These are phyloP conservation scores for Ascidia mentula DNA, from an alignment of 23 tunicate genomes.

Conservation along the genomic window DNA sequence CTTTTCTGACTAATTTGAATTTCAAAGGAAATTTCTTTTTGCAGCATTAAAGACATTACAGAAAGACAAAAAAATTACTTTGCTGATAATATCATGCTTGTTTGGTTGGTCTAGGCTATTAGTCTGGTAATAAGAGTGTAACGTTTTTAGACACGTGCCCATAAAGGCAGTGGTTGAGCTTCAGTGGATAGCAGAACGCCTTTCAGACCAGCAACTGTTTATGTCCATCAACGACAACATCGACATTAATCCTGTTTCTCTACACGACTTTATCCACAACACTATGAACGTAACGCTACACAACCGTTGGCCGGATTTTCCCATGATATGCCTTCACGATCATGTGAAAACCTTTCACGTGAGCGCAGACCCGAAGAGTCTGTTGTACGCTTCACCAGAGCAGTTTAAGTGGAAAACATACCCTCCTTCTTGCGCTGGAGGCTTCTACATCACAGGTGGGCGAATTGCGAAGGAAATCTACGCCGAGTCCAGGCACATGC, in stretches of 20 bases:
- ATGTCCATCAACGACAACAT: neutral
- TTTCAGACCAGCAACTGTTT: neutral
- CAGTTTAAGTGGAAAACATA: neutral
- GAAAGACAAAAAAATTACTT: neutral
- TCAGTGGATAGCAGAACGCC: neutral
- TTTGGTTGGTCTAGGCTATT: no score
- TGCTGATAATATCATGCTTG: no score
- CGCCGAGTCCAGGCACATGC: neutral
- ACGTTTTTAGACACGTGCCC: neutral
- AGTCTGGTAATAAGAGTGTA: neutral
- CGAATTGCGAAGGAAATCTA: neutral
- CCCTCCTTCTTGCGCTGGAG: neutral
- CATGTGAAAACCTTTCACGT: neutral
- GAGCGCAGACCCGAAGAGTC: neutral
- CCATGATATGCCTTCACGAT: neutral
- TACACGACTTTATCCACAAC: neutral
- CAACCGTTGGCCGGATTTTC: neutral
- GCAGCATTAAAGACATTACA: no score
- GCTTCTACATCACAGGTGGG: neutral
- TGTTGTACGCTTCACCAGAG: neutral
- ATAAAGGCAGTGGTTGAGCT: neutral
- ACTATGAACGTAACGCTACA: neutral
- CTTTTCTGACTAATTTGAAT: no score
- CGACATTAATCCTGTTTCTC: neutral
- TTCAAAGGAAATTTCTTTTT: no score